Evolutionary conservation across 2,113 vertebrate genomes (phyloP), one percentile per base, ranked within the genome.

Genomic region (Oreochromis aureus): DNA sequence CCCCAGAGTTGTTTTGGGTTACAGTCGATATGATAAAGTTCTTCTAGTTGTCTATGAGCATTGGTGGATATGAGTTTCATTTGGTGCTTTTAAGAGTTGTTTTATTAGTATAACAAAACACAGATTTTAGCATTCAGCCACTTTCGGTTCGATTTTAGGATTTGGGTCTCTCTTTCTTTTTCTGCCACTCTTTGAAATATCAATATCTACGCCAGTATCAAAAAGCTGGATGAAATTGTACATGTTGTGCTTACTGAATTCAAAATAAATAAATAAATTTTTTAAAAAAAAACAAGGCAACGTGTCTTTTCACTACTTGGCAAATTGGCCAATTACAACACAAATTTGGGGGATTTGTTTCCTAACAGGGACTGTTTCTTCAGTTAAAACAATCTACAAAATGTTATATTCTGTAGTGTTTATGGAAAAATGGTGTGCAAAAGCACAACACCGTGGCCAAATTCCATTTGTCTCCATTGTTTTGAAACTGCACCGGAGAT

Each of bases 241-340:
- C n/a, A 27, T 48, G 41, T 73, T 15, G 22, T 48, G 15, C 41
- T 51, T 30, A 30, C 41, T 30, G 5, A 73, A 73, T 73, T 73
- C 22, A 46, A 73, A 69, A 66, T 39, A 69, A 69, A 44, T 44
- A 27, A 13, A 69, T 13, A 8, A 71, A 71, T 71, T 27, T n/a
- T n/a, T n/a, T n/a, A n/a, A 27, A 48, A 24, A 44, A 44, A 71
- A 22, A 9, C 44, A 30, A 73, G 3, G 39, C 8, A 76, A 1
- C 0, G 0, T 73, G 13, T 18, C 22, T 73, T 73, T 76, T 27
- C 24, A 1, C 27, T 30, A 3, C 24, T 11, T 51, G 24, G 9
- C 16, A 48, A 76, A 76, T 73, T 0, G 0, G 24, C 69, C 39
- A 2, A 30, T 73, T 44, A 30, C 41, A 73, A 27, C 12, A 22